Evolutionary conservation across 2,797 vertebrate genomes (phyloP).

Genomic region (Chaenodraco wilsoni): DNA sequence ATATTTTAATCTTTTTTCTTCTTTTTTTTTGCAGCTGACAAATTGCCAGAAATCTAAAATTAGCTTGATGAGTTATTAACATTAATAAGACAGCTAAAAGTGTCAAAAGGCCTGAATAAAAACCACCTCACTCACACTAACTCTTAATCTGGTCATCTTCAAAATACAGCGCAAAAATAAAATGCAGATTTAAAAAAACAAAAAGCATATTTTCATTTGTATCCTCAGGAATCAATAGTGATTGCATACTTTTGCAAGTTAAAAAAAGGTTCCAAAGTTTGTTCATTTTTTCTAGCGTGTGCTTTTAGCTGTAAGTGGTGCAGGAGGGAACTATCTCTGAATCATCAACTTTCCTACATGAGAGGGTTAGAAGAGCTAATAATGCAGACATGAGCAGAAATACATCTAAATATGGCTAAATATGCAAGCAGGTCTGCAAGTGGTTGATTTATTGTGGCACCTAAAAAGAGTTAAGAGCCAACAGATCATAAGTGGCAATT

Average conservation of each 20-base stretch:
- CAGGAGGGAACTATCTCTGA: constrained; percentile 40
- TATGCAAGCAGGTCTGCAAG: constrained; percentile 6
- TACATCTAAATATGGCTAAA: constrained; percentile 39
- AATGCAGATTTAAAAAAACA: too few species aligned
- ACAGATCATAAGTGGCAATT: neutral
- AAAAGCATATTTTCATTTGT: neutral
- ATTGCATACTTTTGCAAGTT: neutral
- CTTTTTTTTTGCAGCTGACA: too few species aligned
- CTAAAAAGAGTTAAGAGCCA: constrained; percentile 13
- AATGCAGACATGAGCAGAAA: constrained; percentile 62
- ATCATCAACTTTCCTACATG: constrained; percentile 65
- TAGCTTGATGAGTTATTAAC: too few species aligned
- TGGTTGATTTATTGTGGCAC: constrained; percentile 34
- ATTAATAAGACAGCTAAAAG: too few species aligned
- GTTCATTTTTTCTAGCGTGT: constrained; percentile 39
- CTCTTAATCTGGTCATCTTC: too few species aligned
- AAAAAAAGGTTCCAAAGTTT: constrained; percentile 19
- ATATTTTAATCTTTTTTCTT: neutral
- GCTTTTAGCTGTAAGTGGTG: constrained; percentile 56
- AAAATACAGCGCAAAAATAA: too few species aligned
- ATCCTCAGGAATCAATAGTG: neutral
- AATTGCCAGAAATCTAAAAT: too few species aligned
- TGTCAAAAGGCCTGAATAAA: too few species aligned
- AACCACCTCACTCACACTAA: too few species aligned
- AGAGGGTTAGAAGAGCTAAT: constrained; percentile 47